Evolutionary conservation across 1,140 invertebrate genomes (phyloP).

Genomic region (Charaxes varanes): DNA sequence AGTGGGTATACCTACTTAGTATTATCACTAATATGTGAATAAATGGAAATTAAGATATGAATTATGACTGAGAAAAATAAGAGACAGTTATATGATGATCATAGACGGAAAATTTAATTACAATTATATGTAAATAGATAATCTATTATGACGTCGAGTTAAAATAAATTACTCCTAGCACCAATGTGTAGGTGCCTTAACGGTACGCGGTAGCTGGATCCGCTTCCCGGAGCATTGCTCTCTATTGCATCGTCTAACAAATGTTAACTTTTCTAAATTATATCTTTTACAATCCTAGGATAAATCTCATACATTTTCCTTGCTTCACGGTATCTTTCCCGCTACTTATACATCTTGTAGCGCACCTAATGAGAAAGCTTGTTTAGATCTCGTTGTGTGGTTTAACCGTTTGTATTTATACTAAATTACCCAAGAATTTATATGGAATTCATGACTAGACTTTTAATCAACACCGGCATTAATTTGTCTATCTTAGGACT

Average conservation of each 20-base stretch:
- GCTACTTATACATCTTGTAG: conserved; percentile 6
- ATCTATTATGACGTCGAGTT: no score
- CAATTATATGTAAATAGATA: no score
- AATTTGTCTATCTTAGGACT: no score
- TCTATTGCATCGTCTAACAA: conserved; percentile 21
- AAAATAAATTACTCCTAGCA: background rate
- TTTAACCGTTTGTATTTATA: background rate
- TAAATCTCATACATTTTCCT: conserved; percentile 20
- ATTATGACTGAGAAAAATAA: no score
- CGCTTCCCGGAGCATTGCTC: conserved; percentile 21
- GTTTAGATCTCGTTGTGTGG: background rate
- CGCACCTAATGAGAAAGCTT: background rate
- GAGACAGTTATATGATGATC: no score
- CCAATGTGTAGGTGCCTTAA: conserved; percentile 3
- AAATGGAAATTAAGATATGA: no score
- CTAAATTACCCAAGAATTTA: no score
- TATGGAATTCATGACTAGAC: no score
- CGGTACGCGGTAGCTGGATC: conserved; percentile 14
- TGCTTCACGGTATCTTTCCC: conserved; percentile 7
- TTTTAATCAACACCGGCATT: no score
- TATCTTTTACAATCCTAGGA: conserved; percentile 21
- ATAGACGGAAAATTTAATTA: no score
- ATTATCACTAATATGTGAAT: no score
- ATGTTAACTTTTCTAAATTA: conserved; percentile 27
- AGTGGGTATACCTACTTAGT: no score